Evolutionary conservation across 2,113 vertebrate species (phyloP).

Genomic region (Dromiciops gliroides): DNA sequence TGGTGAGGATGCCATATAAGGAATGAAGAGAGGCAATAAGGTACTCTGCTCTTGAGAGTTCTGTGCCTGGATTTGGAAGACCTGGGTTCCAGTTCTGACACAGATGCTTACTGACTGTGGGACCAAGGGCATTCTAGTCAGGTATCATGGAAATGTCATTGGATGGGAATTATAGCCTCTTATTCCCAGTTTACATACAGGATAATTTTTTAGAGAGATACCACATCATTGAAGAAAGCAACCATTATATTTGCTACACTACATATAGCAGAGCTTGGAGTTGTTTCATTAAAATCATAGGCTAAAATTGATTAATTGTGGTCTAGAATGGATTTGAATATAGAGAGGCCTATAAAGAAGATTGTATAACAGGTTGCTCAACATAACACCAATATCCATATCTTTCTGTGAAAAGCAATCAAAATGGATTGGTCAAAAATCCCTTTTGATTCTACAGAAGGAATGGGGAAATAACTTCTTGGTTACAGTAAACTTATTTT

Average conservation of each 20-base stretch:
- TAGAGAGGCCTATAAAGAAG: neutral
- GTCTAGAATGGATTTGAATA: neutral
- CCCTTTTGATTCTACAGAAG: neutral
- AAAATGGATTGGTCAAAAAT: neutral
- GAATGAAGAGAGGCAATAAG: neutral
- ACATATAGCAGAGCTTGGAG: neutral
- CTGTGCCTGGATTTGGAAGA: neutral
- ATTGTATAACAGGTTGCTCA: neutral
- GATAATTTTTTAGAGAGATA: neutral
- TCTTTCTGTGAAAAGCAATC: neutral
- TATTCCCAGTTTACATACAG: neutral
- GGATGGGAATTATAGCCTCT: neutral
- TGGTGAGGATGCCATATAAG: neutral
- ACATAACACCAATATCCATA: neutral
- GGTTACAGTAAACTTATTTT: neutral
- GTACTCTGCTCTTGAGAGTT: neutral
- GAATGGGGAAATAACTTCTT: neutral
- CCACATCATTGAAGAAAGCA: neutral
- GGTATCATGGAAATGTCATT: neutral
- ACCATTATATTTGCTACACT: neutral
- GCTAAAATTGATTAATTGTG: neutral
- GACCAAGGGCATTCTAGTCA: neutral
- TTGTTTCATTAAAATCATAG: neutral
- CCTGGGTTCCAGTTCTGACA: too few species aligned
- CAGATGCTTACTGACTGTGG: too few species aligned